Percentiles rank a stretch among this genome's conserved stretches.
Conservation (phyloP, 2,797 vertebrate genomes). For the Spinibarbus caldwelli region DNA sequence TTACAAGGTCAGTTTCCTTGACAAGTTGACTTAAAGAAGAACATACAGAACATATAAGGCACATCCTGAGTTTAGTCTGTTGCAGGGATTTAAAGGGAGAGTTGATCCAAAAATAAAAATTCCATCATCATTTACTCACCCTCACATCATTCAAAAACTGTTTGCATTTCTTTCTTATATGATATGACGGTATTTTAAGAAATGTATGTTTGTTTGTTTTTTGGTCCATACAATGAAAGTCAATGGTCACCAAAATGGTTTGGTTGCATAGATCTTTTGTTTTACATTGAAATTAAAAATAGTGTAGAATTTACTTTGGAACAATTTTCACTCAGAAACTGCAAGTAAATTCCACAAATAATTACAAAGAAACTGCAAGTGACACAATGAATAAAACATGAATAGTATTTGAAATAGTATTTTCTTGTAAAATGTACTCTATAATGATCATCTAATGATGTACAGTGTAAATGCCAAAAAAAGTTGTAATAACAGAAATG, state of each 20-base stretch:
- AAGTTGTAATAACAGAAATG: neutral
- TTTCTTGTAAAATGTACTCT: neutral
- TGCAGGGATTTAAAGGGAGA: neutral
- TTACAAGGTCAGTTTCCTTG: neutral
- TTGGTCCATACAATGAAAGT: neutral
- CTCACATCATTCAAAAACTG: neutral
- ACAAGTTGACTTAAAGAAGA: constrained; percentile 59
- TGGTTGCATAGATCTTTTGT: neutral
- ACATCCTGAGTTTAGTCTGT: neutral
- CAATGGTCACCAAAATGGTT: neutral
- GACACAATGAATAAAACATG: neutral
- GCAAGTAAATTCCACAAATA: neutral
- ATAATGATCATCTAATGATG: neutral
- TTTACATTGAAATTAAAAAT: neutral
- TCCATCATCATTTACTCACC: neutral
- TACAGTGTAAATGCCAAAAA: neutral
- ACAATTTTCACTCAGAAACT: neutral
- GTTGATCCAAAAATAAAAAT: neutral
- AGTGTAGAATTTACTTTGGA: no score
- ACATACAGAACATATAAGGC: constrained; percentile 47
- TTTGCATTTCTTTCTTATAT: neutral
- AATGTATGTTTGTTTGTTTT: neutral
- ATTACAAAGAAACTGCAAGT: neutral
- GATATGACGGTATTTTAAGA: neutral
- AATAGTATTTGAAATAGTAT: neutral